Evolutionary conservation across 2,797 vertebrate genomes (phyloP).

Genomic region (Hemitrygon akajei): DNA sequence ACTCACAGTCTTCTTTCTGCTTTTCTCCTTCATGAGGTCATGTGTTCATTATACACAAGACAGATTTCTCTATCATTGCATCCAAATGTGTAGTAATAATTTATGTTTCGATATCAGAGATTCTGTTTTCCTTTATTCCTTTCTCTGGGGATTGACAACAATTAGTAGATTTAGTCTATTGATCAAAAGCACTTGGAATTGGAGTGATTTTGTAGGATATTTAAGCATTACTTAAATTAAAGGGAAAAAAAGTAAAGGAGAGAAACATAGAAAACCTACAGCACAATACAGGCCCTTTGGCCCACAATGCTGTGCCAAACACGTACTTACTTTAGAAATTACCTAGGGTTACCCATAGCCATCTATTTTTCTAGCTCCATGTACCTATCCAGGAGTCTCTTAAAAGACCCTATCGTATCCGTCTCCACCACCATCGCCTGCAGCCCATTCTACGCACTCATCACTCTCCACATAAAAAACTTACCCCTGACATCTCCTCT

Average conservation of each 20-base stretch:
- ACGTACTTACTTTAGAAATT: no score
- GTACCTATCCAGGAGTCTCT: no score
- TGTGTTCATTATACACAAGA: neutral
- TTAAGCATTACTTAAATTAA: neutral
- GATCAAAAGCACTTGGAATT: slow-evolving; percentile 22
- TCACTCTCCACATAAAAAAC: no score
- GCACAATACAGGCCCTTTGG: no score
- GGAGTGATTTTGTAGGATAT: neutral
- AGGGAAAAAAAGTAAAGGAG: neutral
- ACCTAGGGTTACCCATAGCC: no score
- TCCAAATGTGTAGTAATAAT: slow-evolving; percentile 3
- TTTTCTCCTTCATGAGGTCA: neutral
- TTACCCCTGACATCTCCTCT: no score
- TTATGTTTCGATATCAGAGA: neutral
- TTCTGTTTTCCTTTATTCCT: neutral
- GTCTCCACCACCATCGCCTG: no score
- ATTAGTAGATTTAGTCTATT: neutral
- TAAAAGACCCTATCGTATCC: no score
- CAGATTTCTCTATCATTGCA: neutral
- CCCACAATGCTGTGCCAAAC: no score
- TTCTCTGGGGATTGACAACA: slow-evolving; percentile 1
- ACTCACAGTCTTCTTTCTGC: neutral
- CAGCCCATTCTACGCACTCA: no score
- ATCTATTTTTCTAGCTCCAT: no score
- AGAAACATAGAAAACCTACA: no score